Base-by-base conservation (phyloP, 2,888 invertebrate species). In the Lepidochrysops patricia region DNA sequence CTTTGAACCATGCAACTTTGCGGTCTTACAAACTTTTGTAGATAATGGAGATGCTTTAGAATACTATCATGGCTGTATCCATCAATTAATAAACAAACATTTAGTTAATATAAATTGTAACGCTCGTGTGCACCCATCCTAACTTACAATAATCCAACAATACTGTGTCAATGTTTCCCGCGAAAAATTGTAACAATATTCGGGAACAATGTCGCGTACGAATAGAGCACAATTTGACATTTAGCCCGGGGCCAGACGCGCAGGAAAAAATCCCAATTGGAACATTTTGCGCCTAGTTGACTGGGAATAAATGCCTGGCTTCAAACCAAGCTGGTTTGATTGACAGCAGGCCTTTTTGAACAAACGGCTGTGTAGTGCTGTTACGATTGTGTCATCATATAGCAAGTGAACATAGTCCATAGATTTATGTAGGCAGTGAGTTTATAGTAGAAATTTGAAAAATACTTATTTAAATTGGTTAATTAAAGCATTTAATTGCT, bases 221-320 rank as follows among this genome's bases (percentile, higher is more conserved):
- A 29, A 29, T 29, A 7, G 43, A 15, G 43, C 43, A 6, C 26
- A 13, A 57, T 57, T 57, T 57, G 52, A 57, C 49, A 60, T 61
- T 57, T 32, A 49, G 57, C 63, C 50, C 32, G 49, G 6, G 58
- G 62, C 54, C n/a, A n/a, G 25, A 27, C 23, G 61, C 61, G 62
- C 49, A 63, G 52, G 65, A 68, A 68, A 71, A 66, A 70, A 67
- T 23, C 59, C 48, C 61, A 61, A 64, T 62, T 62, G 23, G 37
- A 57, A 54, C 37, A 32, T 23, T 62, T 61, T 62, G 9, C 60
- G 25, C 9, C 35, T 32, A 48, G 49, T 34, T 56, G 37, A 49
- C 49, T 58, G 43, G 25, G 13, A 57, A 60, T 49, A 49, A 58
- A 58, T 59, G 52, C 50, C 34, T 23, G 26, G 27, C n/a, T 57